Evolutionary conservation across 1,140 invertebrate species (phyloP).

Genomic region (Euglossa dilemma): DNA sequence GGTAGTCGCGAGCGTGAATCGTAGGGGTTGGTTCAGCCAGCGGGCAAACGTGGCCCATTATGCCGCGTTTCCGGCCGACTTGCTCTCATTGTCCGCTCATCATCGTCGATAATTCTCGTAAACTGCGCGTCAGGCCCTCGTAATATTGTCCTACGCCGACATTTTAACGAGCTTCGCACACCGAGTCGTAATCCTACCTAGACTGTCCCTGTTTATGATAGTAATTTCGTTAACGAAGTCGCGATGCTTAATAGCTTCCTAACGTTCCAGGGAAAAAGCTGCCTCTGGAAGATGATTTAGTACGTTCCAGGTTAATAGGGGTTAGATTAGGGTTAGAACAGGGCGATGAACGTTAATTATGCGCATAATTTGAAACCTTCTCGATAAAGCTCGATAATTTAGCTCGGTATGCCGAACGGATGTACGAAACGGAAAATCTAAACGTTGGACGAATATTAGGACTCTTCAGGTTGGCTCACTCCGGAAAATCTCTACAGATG

Average conservation of each 20-base stretch:
- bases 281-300: not conserved
- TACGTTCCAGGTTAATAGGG: not conserved
- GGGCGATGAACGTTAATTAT: not conserved
- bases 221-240: not conserved
- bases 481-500: constrained; percentile 54
- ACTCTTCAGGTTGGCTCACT: constrained; percentile 30
- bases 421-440: not conserved
- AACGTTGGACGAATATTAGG: constrained; percentile 10
- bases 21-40: constrained; percentile 42
- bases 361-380: too few species aligned
- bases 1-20: constrained; percentile 53
- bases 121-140: not conserved
- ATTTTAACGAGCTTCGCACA: constrained; percentile 37
- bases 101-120: constrained; percentile 67
- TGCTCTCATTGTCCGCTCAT: constrained; percentile 56
- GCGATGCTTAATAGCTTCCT: not conserved
- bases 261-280: not conserved
- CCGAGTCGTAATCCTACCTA: not conserved
- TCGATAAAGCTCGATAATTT: not conserved
- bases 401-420: not conserved
- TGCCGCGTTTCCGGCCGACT: constrained; percentile 51
- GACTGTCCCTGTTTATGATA: not conserved
- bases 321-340: not conserved
- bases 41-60: constrained; percentile 62
- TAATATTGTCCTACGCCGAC: constrained; percentile 11